Evolutionary conservation across 2,113 vertebrate genomes (phyloP).

Genomic region (Ameiurus melas): DNA sequence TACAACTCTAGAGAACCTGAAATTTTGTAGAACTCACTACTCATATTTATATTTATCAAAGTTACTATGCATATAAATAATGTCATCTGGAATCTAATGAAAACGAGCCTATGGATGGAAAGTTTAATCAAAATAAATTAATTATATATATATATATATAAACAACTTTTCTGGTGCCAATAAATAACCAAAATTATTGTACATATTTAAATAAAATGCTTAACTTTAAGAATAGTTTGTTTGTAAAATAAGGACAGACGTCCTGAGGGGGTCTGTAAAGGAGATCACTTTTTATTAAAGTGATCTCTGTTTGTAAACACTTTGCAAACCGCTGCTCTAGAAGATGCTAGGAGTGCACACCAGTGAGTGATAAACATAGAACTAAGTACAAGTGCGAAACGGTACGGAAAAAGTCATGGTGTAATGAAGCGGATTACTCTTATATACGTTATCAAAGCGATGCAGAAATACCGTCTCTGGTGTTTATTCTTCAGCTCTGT

Average conservation of each 20-base stretch:
- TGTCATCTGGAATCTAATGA: not conserved
- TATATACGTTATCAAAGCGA: not conserved
- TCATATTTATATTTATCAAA: not conserved
- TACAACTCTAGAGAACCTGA: not conserved
- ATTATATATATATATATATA: no score
- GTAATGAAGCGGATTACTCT: constrained; percentile 17
- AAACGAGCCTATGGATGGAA: not conserved
- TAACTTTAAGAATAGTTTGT: not conserved
- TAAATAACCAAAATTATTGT: no score
- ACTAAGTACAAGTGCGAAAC: not conserved
- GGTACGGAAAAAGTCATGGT: not conserved
- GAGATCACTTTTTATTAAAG: not conserved
- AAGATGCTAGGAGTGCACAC: not conserved
- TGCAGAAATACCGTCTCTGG: not conserved
- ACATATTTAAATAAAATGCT: no score
- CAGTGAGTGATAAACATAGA: not conserved
- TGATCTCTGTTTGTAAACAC: not conserved
- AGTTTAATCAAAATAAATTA: not conserved
- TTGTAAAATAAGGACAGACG: not conserved
- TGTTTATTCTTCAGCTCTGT: not conserved
- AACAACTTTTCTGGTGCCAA: no score
- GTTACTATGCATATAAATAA: not conserved
- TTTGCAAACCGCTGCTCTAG: not conserved
- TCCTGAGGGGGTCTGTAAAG: not conserved
- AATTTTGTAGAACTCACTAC: not conserved